Conservation (phyloP, 2,888 invertebrate species). For the Agrochola litura region DNA sequence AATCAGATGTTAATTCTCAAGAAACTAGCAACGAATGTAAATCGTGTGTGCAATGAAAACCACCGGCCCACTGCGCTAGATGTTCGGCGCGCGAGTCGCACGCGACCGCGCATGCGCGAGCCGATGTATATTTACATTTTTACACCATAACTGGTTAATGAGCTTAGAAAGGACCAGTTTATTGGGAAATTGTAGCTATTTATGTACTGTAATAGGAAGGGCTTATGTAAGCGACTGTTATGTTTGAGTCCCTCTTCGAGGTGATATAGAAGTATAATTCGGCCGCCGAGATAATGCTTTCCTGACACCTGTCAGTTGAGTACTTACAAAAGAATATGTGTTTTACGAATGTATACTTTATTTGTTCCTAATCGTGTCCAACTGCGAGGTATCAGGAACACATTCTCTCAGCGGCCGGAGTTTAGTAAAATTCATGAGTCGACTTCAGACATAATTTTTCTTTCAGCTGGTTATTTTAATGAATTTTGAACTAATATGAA, state of each 20-base stretch:
- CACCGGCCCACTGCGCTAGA: constrained; percentile 78
- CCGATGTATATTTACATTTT: constrained; percentile 59
- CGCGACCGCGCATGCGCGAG: constrained; percentile 70
- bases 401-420: too few relatives aligned
- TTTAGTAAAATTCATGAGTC: neutral
- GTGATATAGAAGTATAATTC: neutral
- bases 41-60: constrained; percentile 64
- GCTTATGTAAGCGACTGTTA: constrained; percentile 31
- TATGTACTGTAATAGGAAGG: constrained; percentile 2
- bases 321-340: too few relatives aligned
- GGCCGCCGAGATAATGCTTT: too few relatives aligned
- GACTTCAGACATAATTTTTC: neutral
- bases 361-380: too few relatives aligned
- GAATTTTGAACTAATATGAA: neutral
- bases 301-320: too few relatives aligned
- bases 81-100: constrained; percentile 78
- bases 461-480: neutral
- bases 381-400: too few relatives aligned
- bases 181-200: constrained; percentile 51
- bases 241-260: neutral
- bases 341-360: too few relatives aligned
- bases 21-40: constrained; percentile 52
- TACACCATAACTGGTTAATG: constrained; percentile 64
- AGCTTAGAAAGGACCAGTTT: constrained; percentile 59
- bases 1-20: constrained; percentile 55